Conservation (phyloP, 2,113 vertebrate genomes). For the Martes martes region DNA sequence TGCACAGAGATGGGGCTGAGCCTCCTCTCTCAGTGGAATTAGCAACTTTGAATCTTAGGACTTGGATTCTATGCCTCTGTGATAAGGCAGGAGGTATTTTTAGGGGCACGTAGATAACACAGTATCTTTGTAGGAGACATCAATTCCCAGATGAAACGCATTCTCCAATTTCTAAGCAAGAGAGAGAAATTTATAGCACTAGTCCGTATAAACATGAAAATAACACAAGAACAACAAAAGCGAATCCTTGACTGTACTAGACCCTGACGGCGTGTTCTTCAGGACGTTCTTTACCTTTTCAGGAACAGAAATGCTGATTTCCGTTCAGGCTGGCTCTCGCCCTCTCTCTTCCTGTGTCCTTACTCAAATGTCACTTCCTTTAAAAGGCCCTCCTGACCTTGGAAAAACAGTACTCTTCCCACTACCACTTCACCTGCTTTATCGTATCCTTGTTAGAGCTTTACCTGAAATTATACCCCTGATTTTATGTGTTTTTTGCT, state of each 20-base stretch:
- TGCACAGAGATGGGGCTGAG: background rate
- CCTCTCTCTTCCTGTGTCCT: background rate
- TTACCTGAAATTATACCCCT: background rate
- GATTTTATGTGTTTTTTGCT: background rate
- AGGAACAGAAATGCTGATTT: background rate
- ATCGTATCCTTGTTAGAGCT: background rate
- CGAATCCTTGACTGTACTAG: background rate
- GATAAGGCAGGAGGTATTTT: background rate
- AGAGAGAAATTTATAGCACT: background rate
- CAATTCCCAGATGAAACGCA: background rate
- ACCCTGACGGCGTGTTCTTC: background rate
- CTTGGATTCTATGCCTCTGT: background rate
- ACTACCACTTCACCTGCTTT: background rate
- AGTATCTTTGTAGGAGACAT: background rate
- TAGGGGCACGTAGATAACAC: background rate
- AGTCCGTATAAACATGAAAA: background rate
- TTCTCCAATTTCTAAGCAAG: background rate
- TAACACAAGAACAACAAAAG: background rate
- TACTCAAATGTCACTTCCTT: background rate
- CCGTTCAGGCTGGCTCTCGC: background rate
- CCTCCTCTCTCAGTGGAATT: background rate
- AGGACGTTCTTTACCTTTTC: background rate
- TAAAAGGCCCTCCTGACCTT: background rate
- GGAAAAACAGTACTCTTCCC: background rate
- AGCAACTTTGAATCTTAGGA: background rate